Base-by-base conservation (phyloP, 2,888 invertebrate genomes). In the Eumerus sabulonum region DNA sequence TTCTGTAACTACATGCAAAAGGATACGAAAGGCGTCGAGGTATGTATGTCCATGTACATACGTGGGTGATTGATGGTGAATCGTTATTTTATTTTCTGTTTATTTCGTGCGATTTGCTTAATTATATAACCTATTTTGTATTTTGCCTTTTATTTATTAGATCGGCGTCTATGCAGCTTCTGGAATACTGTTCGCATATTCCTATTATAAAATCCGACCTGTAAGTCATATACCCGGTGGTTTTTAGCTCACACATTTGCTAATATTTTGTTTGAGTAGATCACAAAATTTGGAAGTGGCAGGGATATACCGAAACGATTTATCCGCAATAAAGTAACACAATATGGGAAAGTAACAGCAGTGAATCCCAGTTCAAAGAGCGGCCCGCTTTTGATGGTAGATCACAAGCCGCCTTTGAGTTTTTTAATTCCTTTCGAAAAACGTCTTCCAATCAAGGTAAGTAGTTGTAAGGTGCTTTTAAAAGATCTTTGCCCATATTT, bases 21-120 rank as follows among this genome's bases (percentile, higher is more conserved):
- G 45, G 79, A 79, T 35, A 79, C 74, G 1, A 79, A 56, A 42
- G 79, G 79, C 44, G 74, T 64, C 13, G 79, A 79, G 53, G 79
- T 79, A 51, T 63, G 51, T 3, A 0, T 9, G 11, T 16, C 5
- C 36, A n/a, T n/a, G n/a, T n/a, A n/a, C n/a, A n/a, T n/a, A n/a
- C n/a, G n/a, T n/a, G n/a, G n/a, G n/a, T n/a, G n/a, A n/a, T n/a
- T n/a, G n/a, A n/a, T n/a, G n/a, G n/a, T n/a, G n/a, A 4, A 27
- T 27, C 7, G 2, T 27, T 27, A 27, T 27, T 27, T 27, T 27
- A 27, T 27, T 27, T 38, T 13, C 16, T 42, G 11, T 47, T 56
- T 51, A 56, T 45, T 27, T 27, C 51, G 51, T 67, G 63, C 40
- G 27, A 27, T 27, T 27, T 47, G 42, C 44, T 56, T 56, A 36